Base-by-base conservation (phyloP, 2,113 vertebrate genomes). In the Chauna torquata region DNA sequence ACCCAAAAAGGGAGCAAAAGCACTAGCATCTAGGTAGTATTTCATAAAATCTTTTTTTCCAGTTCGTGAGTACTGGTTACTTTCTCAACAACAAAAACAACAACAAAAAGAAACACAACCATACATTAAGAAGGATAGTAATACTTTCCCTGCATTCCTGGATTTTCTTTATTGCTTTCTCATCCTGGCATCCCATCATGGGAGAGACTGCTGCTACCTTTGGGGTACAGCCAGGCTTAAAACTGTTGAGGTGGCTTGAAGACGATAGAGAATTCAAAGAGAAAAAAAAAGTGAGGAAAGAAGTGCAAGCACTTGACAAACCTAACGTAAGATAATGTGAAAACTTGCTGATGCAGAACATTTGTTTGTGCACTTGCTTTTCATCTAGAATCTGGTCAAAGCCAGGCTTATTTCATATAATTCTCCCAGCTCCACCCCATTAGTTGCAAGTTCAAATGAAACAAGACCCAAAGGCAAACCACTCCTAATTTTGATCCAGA, bases 311-410 rank as follows among this genome's bases (percentile, higher is more conserved):
- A 59, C 50, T 87, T 87, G 49, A 82, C 4, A 80, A 93, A 69
- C 12, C 27, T 75, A 40, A 92, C 81, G 66, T 82, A 92, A 88
- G 42, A 59, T 55, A 57, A 78, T 74, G 69, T 16, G 27, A 94
- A 88, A 86, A 50, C 61, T 89, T 92, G 57, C 59, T 72, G 65
- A 78, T 80, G 34, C 15, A 24, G 61, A 78, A 57, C 20, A 28
- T 81, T 34, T 45, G 32, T 64, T 81, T 40, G 16, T 76, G 80
- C 82, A 52, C 38, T 94, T 66, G 45, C 22, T 94, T 95, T 94
- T 91, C 30, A 82, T 59, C 58, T 75, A 96, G 55, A 94, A 92
- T 90, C 36, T 80, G 42, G 62, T 42, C 71, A 40, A 95, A 94
- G 50, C 6, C 20, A 79, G 81, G 23, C 55, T 92, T 77, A 50